Conservation (phyloP, 2,888 invertebrate genomes). For the Cylindroiulus punctatus region DNA sequence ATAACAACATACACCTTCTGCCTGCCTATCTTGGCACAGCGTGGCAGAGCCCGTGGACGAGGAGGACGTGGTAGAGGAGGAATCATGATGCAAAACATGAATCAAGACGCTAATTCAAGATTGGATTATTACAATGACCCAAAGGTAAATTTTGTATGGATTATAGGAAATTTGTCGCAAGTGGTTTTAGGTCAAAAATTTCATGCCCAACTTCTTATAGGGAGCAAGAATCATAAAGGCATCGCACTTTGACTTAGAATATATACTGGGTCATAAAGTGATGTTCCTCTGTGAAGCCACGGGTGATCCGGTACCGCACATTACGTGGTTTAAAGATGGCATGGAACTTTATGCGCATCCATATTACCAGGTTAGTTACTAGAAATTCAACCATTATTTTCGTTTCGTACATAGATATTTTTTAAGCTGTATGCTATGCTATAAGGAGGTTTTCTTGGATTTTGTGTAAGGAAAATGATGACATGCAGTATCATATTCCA, state of each 20-base stretch:
- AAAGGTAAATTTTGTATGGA: conserved; percentile 70
- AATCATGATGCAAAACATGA: conserved; percentile 47
- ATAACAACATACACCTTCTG: not conserved
- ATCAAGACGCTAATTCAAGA: conserved; percentile 85
- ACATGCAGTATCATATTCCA: no score
- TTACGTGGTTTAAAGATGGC: conserved; percentile 96
- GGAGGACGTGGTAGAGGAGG: conserved; percentile 34
- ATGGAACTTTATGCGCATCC: conserved; percentile 90
- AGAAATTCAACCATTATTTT: no score
- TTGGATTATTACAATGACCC: conserved; percentile 86
- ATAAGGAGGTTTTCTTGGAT: no score
- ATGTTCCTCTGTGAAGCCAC: conserved; percentile 91
- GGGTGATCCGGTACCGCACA: conserved; percentile 88
- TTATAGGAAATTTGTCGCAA: not conserved
- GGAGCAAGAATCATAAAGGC: conserved; percentile 89
- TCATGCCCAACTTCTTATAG: conserved; percentile 70
- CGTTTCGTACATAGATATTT: no score
- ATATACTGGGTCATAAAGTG: conserved; percentile 92
- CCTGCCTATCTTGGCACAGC: not conserved
- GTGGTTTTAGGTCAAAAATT: not conserved
- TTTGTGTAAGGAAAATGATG: no score
- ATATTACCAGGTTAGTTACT: conserved; percentile 79
- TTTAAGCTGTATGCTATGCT: no score
- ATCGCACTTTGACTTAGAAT: conserved; percentile 93
- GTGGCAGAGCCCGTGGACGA: not conserved